Evolutionary conservation across 2,797 vertebrate species (phyloP).

Genomic region (Setipinna tenuifilis): DNA sequence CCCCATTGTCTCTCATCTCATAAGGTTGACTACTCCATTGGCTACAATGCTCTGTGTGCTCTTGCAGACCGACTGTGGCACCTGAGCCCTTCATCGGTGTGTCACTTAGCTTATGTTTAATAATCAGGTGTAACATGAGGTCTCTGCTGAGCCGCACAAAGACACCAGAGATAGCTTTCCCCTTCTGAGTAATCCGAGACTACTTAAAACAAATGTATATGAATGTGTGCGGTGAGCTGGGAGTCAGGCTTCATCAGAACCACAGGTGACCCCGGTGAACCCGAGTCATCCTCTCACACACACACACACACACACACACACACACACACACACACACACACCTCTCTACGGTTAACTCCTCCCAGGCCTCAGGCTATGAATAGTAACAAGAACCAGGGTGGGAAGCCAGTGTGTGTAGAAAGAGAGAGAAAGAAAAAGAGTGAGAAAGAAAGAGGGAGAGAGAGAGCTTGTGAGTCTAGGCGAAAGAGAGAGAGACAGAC

Average conservation of each 20-base stretch:
- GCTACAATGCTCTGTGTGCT: neutral
- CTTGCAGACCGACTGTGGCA: neutral
- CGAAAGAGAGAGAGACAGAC: neutral
- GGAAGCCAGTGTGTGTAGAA: neutral
- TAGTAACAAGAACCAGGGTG: neutral
- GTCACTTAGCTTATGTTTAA: neutral
- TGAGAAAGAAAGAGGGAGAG: neutral
- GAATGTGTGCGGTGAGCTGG: neutral
- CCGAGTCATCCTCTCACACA: neutral
- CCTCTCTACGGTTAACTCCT: neutral
- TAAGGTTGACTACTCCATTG: neutral
- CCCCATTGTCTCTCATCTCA: neutral
- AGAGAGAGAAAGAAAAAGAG: neutral
- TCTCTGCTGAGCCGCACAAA: neutral
- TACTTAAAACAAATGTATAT: slow-evolving; percentile 1
- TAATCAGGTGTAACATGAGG: neutral
- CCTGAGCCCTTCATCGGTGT: neutral
- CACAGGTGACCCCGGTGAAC: neutral
- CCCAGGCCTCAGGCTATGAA: neutral
- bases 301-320: neutral
- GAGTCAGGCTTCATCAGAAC: neutral
- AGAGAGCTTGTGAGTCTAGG: neutral
- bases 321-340: neutral
- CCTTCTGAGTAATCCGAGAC: neutral
- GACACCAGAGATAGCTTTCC: neutral